Conservation (phyloP, 2,797 vertebrate species). For the Pogoniulus pusillus region DNA sequence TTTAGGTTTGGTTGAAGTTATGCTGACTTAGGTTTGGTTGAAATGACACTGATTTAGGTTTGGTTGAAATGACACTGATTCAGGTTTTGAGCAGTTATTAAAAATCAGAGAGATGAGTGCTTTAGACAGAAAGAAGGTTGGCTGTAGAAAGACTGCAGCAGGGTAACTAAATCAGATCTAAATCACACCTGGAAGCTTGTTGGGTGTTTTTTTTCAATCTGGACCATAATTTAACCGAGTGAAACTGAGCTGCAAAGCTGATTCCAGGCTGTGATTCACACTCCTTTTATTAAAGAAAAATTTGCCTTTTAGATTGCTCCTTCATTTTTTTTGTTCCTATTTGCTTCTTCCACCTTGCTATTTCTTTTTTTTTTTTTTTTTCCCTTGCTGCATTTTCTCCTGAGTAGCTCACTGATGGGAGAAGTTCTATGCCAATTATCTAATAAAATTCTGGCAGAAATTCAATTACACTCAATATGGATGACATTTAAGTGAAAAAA, state of each 20-base stretch:
- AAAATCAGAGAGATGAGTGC: background rate
- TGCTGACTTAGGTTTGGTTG: no score
- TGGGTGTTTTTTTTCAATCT: background rate
- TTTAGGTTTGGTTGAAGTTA: no score
- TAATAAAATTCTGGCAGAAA: conserved; percentile 52
- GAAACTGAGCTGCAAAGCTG: background rate
- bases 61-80: no score
- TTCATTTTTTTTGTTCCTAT: conserved; percentile 3
- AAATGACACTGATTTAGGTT: no score
- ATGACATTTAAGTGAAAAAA: background rate
- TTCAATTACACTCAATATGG: conserved; percentile 21
- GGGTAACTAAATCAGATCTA: background rate
- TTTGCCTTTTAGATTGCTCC: background rate
- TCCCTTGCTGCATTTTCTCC: background rate
- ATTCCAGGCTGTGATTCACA: background rate
- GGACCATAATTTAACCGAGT: background rate
- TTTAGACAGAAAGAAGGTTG: background rate
- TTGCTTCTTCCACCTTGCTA: background rate
- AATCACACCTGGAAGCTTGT: background rate
- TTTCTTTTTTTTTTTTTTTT: conserved; percentile 9
- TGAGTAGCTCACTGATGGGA: background rate
- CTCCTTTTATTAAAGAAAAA: background rate
- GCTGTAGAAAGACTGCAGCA: background rate
- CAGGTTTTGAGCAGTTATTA: background rate
- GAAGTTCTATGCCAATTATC: conserved; percentile 32